phyloP scores from a whole-genome alignment of 2,797 vertebrate genomes.

The Peromyscus melanophrys region DNA sequence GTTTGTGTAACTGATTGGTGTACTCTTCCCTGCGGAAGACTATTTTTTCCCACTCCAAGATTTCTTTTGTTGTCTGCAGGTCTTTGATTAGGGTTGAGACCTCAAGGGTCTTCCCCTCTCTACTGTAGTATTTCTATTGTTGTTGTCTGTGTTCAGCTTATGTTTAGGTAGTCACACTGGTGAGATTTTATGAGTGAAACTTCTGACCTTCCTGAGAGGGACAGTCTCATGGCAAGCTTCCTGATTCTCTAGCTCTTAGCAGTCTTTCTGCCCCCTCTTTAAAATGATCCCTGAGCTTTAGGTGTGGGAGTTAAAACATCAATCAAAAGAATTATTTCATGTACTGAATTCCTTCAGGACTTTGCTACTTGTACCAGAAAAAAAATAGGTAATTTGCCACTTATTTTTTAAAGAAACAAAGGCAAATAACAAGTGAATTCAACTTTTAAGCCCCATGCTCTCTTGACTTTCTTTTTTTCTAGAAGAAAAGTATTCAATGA shows the following conservation, averaged over 20 bases:
- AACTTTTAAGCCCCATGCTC: neutral
- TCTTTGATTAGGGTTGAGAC: neutral
- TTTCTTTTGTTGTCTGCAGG: neutral
- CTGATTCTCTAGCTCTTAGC: neutral
- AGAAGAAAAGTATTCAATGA: neutral
- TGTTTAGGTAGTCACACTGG: neutral
- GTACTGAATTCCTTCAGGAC: neutral
- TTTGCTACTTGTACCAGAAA: neutral
- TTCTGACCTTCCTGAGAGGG: neutral
- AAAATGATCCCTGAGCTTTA: neutral
- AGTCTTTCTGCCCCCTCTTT: neutral
- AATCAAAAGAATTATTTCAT: neutral
- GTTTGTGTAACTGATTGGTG: neutral
- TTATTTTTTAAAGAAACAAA: constrained; percentile 15
- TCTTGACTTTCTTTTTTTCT: neutral
- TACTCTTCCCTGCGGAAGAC: neutral
- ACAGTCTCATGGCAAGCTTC: neutral
- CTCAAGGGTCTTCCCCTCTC: too few relatives aligned
- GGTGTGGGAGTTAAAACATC: neutral
- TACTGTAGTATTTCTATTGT: neutral
- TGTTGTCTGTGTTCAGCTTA: neutral
- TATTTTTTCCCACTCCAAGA: neutral
- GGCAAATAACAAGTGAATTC: neutral
- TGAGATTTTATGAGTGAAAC: too few relatives aligned
- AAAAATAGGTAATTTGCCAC: neutral